phyloP scores from a whole-genome alignment of 1,140 invertebrate genomes.

The Drosophila mojavensis region DNA sequence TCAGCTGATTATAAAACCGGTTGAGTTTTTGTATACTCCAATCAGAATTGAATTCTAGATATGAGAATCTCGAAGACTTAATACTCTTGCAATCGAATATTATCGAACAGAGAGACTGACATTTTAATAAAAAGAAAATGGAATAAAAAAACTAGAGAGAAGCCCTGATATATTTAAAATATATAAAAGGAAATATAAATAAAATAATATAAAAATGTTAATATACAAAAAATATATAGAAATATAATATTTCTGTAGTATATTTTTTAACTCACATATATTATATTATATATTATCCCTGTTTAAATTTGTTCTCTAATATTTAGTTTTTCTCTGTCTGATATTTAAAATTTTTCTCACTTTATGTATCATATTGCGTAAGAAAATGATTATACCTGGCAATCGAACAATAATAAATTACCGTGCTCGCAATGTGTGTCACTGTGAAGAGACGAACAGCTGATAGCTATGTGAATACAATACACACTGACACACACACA shows the following conservation, averaged over 20 bases:
- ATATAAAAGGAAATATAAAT: background rate
- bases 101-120: too few species aligned
- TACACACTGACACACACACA: conserved; percentile 1
- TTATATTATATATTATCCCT: too few species aligned
- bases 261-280: too few species aligned
- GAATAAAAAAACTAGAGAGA: too few species aligned
- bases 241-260: too few species aligned
- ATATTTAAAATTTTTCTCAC: background rate
- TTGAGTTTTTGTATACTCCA: conserved; percentile 17
- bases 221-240: too few species aligned
- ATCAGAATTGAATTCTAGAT: background rate
- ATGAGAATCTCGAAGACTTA: background rate
- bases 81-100: background rate
- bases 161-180: too few species aligned
- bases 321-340: too few species aligned
- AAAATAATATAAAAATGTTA: background rate
- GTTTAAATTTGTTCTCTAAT: too few species aligned
- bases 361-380: background rate
- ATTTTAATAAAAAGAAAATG: too few species aligned
- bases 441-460: conserved; percentile 42
- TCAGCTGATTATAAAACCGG: conserved; percentile 39
- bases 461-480: conserved; percentile 37
- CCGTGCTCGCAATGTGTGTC: conserved; percentile 39
- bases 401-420: background rate
- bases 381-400: background rate